Conservation (phyloP, 2,888 invertebrate species). For the Apamea monoglypha region DNA sequence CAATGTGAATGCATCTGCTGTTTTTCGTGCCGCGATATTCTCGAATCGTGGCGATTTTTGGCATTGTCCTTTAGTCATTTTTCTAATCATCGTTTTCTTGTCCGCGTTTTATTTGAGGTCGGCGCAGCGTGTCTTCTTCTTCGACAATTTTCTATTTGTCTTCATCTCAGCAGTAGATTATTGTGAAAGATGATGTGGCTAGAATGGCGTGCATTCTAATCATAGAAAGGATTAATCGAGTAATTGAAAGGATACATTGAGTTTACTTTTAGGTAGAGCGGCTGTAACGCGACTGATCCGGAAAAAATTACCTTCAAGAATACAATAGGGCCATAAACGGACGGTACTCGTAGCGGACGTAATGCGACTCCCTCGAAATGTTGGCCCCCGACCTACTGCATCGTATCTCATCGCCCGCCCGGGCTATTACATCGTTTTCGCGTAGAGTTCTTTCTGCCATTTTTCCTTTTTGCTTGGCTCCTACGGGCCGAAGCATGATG, state of each 20-base stretch:
- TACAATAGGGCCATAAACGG: too few relatives aligned
- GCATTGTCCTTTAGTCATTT: neutral
- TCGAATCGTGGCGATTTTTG: neutral
- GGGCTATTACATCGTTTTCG: neutral
- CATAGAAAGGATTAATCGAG: too few relatives aligned
- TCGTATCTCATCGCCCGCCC: neutral
- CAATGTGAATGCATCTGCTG: conserved; percentile 50
- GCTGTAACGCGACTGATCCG: too few relatives aligned
- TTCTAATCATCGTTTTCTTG: neutral
- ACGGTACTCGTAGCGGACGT: too few relatives aligned
- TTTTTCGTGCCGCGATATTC: conserved; percentile 36
- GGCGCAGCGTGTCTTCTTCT: neutral
- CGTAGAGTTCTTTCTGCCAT: too few relatives aligned
- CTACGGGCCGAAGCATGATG: too few relatives aligned
- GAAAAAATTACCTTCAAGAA: too few relatives aligned
- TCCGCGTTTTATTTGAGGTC: neutral
- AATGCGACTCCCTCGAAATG: neutral
- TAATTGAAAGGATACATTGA: too few relatives aligned
- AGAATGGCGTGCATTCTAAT: too few relatives aligned
- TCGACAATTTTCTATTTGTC: neutral
- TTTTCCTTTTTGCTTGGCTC: too few relatives aligned
- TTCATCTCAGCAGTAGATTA: neutral
- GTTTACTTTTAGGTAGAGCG: too few relatives aligned
- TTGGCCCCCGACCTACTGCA: neutral
- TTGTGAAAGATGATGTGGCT: too few relatives aligned